Evolutionary conservation across 2,797 vertebrate genomes (phyloP).

Genomic region (Catamblyrhynchus diadema): DNA sequence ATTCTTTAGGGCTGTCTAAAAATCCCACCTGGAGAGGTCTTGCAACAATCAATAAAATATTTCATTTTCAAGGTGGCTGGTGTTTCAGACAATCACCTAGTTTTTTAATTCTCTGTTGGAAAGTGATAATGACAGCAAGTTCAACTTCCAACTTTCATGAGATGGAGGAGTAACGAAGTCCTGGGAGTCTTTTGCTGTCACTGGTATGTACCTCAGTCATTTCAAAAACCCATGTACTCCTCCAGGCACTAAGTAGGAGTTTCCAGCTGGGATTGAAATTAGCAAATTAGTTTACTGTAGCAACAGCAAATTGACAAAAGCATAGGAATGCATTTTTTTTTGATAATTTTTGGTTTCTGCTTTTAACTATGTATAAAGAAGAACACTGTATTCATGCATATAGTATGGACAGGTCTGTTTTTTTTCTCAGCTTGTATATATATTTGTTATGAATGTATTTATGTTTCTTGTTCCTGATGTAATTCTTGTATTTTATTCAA

Average conservation of each 20-base stretch:
- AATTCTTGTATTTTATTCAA: neutral
- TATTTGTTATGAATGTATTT: neutral
- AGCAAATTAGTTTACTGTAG: neutral
- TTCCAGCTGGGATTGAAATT: constrained; percentile 7
- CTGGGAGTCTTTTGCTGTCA: neutral
- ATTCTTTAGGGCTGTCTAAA: neutral
- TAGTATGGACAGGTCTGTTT: neutral
- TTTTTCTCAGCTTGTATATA: neutral
- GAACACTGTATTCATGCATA: neutral
- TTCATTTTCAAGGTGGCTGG: neutral
- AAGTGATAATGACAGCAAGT: neutral
- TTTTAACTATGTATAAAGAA: neutral
- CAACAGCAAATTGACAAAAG: neutral
- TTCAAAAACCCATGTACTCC: neutral
- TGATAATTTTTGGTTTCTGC: neutral
- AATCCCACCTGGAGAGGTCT: neutral
- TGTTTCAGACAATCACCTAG: neutral
- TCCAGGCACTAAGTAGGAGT: neutral
- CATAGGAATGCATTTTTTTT: neutral
- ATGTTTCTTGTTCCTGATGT: neutral
- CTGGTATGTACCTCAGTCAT: neutral
- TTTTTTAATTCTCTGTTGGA: neutral
- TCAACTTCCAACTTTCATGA: neutral
- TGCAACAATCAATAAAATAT: neutral
- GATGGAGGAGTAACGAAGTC: neutral